Percentiles rank a stretch among this genome's conserved stretches.
These are phyloP conservation scores for Agrilus biguttatus DNA, from an alignment of 2,888 invertebrate genomes.

Conservation along the genomic window DNA sequence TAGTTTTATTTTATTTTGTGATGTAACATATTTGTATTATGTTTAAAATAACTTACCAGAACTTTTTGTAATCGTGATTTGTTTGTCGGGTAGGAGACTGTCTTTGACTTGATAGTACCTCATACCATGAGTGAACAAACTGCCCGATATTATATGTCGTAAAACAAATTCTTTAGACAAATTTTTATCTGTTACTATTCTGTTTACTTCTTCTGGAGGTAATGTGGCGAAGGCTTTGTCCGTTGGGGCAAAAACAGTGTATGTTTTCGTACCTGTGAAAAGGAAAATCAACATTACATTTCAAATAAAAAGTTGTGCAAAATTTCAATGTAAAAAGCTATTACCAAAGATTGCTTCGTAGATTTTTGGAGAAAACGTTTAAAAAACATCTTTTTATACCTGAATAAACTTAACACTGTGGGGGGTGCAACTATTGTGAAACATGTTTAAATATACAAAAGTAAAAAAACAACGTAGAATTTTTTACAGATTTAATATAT, in stretches of 20 bases:
- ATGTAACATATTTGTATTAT: too few species aligned
- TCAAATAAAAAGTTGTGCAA: background rate
- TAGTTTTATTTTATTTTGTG: too few species aligned
- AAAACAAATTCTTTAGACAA: constrained; percentile 60
- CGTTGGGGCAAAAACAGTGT: constrained; percentile 74
- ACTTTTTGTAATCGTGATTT: constrained; percentile 68
- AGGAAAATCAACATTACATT: background rate
- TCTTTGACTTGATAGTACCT: constrained; percentile 74
- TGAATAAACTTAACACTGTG: too few species aligned
- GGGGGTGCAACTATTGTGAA: too few species aligned
- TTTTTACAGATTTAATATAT: too few species aligned
- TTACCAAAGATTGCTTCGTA: too few species aligned
- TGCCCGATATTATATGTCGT: constrained; percentile 61
- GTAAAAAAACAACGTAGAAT: too few species aligned
- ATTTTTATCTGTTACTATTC: constrained; percentile 45
- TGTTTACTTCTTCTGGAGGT: constrained; percentile 43
- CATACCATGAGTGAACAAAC: constrained; percentile 76
- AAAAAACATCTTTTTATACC: too few species aligned
- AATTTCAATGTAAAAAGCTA: too few species aligned
- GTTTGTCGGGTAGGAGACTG: constrained; percentile 58
- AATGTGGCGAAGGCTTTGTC: constrained; percentile 65
- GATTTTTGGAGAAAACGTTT: too few species aligned
- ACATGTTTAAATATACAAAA: too few species aligned
- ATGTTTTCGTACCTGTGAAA: constrained; percentile 59
- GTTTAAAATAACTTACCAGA: constrained; percentile 40